Conservation (phyloP, 2,797 vertebrate species). For the Sciaenops ocellatus region DNA sequence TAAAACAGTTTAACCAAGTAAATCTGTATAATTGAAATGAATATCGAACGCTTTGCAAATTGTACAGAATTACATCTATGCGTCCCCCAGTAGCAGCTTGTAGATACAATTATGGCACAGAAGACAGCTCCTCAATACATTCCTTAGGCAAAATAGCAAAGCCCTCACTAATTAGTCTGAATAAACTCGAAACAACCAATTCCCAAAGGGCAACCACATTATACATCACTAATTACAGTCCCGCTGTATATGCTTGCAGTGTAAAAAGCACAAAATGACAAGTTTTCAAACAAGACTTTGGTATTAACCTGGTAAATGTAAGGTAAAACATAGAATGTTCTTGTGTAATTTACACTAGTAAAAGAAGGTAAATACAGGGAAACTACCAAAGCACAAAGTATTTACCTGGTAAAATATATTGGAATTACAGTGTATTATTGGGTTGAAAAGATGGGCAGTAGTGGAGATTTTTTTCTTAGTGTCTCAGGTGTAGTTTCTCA, state of each 20-base stretch:
- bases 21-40: slow-evolving; percentile 48
- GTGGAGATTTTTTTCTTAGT: too few species aligned
- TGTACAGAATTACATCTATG: slow-evolving; percentile 50
- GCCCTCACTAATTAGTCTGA: slow-evolving; percentile 60
- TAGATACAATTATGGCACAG: slow-evolving; percentile 58
- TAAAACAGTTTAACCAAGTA: slow-evolving; percentile 34
- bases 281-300: slow-evolving; percentile 23
- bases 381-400: too few species aligned
- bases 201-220: slow-evolving; percentile 54
- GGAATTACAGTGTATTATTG: too few species aligned
- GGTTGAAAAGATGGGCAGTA: too few species aligned
- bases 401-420: too few species aligned
- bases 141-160: slow-evolving; percentile 56
- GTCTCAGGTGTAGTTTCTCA: too few species aligned
- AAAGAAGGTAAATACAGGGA: too few species aligned
- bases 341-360: too few species aligned
- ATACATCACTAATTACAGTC: slow-evolving; percentile 59
- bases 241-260: slow-evolving; percentile 24
- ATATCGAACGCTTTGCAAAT: slow-evolving; percentile 50
- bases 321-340: too few species aligned
- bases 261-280: slow-evolving; percentile 18
- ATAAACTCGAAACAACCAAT: slow-evolving; percentile 48
- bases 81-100: slow-evolving; percentile 45
- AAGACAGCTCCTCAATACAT: slow-evolving; percentile 59
- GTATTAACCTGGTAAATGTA: too few species aligned